These are phyloP conservation scores for Drosophila hydei DNA, from an alignment of 1,140 invertebrate genomes.

Conservation along the genomic window DNA sequence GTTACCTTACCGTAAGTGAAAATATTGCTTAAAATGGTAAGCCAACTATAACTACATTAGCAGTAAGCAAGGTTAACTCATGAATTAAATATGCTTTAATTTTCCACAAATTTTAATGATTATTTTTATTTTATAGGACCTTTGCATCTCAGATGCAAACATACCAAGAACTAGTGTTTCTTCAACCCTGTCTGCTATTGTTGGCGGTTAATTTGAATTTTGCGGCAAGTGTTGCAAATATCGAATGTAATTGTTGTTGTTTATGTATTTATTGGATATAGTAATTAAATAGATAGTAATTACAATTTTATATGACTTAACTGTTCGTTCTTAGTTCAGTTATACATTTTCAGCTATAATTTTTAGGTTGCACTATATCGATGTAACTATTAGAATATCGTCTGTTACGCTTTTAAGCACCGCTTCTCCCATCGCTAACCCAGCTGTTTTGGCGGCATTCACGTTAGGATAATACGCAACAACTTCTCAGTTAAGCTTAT, in stretches of 20 bases:
- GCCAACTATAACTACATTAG: too few relatives aligned
- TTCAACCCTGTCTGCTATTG: background rate
- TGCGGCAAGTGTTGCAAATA: too few relatives aligned
- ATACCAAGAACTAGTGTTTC: background rate
- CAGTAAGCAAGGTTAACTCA: too few relatives aligned
- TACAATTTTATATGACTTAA: background rate
- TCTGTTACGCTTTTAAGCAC: background rate
- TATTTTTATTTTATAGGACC: background rate
- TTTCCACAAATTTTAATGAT: too few relatives aligned
- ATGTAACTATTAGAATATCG: background rate
- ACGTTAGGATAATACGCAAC: slow-evolving; percentile 36
- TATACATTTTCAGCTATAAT: background rate
- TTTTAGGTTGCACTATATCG: background rate
- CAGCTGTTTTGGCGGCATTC: slow-evolving; percentile 57
- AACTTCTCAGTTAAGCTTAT: slow-evolving; percentile 1
- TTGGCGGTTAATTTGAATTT: background rate
- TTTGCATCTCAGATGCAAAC: background rate
- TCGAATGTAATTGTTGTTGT: background rate
- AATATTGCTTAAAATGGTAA: too few relatives aligned
- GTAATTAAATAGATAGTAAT: background rate
- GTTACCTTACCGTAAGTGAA: too few relatives aligned
- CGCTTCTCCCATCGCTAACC: slow-evolving; percentile 20
- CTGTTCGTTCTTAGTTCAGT: background rate
- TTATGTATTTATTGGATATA: background rate
- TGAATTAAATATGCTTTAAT: too few relatives aligned